phyloP scores from a whole-genome alignment of 2,113 vertebrate genomes.

The Tapirus terrestris region DNA sequence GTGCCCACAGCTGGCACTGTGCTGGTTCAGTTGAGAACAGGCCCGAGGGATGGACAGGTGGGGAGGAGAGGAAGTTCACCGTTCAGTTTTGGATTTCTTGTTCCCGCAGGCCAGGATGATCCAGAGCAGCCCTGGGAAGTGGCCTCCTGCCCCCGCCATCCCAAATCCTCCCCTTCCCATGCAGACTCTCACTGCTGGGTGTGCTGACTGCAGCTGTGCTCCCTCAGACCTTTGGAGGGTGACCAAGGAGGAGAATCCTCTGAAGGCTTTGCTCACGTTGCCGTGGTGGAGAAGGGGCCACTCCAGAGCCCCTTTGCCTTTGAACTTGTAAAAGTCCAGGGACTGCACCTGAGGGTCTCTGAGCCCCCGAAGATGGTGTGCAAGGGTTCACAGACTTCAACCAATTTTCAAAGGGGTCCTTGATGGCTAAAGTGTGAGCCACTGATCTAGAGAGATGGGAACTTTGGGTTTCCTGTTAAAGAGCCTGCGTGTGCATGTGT shows the following conservation, averaged over 20 bases:
- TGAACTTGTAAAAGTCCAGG: neutral
- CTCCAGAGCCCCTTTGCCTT: neutral
- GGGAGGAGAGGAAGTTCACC: neutral
- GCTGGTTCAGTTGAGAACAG: neutral
- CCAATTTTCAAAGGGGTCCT: neutral
- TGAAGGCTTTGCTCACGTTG: neutral
- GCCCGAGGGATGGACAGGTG: neutral
- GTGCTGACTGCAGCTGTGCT: neutral
- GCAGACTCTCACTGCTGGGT: fast-evolving
- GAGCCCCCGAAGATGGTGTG: neutral
- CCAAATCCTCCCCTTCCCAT: fast-evolving
- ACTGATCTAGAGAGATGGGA: neutral
- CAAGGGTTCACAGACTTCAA: neutral
- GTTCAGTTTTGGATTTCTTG: neutral
- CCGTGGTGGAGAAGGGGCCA: neutral
- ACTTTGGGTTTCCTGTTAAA: neutral
- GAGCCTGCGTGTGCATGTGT: neutral
- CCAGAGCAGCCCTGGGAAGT: neutral
- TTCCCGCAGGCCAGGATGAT: neutral
- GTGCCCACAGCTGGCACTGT: neutral
- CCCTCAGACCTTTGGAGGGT: neutral
- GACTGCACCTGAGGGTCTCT: neutral
- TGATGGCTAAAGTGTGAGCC: neutral
- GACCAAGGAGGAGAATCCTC: neutral
- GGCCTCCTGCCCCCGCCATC: neutral